Evolutionary conservation across 2,888 invertebrate genomes (phyloP).

Genomic region (Pollenia amentaria): DNA sequence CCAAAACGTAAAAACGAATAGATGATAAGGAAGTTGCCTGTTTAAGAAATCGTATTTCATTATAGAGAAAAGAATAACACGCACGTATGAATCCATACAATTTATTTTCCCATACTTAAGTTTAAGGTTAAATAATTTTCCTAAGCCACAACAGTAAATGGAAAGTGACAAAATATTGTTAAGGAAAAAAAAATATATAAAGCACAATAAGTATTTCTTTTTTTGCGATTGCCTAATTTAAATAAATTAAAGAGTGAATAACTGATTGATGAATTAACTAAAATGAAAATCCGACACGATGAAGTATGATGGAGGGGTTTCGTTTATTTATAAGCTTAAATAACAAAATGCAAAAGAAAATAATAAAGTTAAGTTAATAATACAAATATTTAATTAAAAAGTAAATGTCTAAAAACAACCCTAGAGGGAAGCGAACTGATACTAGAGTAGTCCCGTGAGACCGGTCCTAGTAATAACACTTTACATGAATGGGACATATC

Average conservation of each 20-base stretch:
- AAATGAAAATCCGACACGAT: background rate
- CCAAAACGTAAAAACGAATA: background rate
- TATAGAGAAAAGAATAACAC: constrained; percentile 5
- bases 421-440: no score
- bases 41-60: constrained; percentile 33
- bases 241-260: constrained; percentile 14
- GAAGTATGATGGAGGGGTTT: background rate
- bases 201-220: constrained; percentile 43
- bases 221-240: constrained; percentile 9
- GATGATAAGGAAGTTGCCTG: constrained; percentile 50
- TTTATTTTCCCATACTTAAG: background rate
- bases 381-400: no score
- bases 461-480: no score
- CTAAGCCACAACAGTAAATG: constrained; percentile 31
- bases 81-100: constrained; percentile 31
- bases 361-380: no score
- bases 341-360: background rate
- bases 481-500: no score
- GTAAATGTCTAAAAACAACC: no score
- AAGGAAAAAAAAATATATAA: constrained; percentile 27
- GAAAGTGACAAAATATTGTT: background rate
- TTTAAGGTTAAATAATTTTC: constrained; percentile 45
- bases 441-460: no score
- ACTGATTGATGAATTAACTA: constrained; percentile 22
- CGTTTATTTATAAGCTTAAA: background rate